Evolutionary conservation across 2,797 vertebrate species (phyloP).

Genomic region (Rhinoraja longicauda): DNA sequence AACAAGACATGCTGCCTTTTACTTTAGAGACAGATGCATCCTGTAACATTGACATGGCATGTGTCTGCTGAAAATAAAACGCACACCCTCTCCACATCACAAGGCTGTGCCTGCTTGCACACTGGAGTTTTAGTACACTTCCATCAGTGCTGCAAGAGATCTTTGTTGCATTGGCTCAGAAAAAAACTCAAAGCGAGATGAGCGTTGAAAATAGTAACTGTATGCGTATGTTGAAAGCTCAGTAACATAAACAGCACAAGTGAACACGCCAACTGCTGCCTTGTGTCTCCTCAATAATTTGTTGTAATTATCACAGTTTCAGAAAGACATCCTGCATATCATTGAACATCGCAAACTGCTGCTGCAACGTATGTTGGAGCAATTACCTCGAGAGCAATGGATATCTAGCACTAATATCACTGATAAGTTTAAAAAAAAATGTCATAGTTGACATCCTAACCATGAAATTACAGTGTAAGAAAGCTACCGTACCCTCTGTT

Average conservation of each 20-base stretch:
- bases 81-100: neutral
- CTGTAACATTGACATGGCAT: neutral
- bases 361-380: neutral
- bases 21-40: neutral
- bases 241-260: constrained; percentile 3
- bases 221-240: neutral
- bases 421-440: constrained; percentile 5
- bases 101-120: neutral
- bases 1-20: neutral
- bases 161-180: neutral
- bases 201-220: neutral
- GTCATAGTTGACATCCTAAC: neutral
- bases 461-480: constrained; percentile 1
- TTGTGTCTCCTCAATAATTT: neutral
- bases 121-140: neutral
- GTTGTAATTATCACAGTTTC: constrained; percentile 26
- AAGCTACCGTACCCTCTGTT: neutral
- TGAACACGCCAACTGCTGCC: neutral
- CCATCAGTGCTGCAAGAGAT: neutral
- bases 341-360: constrained; percentile 1
- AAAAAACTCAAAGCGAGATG: neutral
- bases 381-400: neutral
- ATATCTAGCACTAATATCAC: neutral
- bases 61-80: neutral
- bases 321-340: constrained; percentile 3